Evolutionary conservation across 2,888 invertebrate genomes (phyloP).

Genomic region (Archips crataeganus): DNA sequence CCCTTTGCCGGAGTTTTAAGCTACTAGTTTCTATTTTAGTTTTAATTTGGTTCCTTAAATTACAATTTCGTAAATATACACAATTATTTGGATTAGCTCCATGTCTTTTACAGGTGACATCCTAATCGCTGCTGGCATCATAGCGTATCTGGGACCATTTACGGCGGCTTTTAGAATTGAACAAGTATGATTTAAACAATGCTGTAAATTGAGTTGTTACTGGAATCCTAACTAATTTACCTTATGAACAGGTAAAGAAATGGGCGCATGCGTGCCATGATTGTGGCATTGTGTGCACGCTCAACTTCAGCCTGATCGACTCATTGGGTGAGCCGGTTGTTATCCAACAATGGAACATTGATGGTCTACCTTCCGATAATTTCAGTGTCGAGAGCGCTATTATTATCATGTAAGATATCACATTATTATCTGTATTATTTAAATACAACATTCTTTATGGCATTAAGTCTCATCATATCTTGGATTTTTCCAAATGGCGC

Average conservation of each 20-base stretch:
- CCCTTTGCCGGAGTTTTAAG: too few relatives aligned
- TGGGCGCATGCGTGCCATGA: constrained; percentile 91
- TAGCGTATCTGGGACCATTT: constrained; percentile 97
- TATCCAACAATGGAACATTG: constrained; percentile 96
- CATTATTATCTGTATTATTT: background rate
- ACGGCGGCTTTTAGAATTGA: constrained; percentile 89
- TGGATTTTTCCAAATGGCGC: too few relatives aligned
- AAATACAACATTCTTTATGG: too few relatives aligned
- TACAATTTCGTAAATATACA: too few relatives aligned
- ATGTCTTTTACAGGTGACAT: constrained; percentile 88
- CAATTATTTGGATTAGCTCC: background rate
- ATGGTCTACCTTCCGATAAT: constrained; percentile 94
- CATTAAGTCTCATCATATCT: too few relatives aligned
- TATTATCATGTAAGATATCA: constrained; percentile 91
- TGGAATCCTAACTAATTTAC: background rate
- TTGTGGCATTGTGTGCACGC: constrained; percentile 91
- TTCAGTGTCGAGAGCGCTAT: constrained; percentile 97
- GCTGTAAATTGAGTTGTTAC: background rate
- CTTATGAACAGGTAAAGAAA: constrained; percentile 81
- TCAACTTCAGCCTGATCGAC: constrained; percentile 91
- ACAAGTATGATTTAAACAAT: constrained; percentile 59
- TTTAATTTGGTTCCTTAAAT: too few relatives aligned
- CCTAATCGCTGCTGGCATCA: constrained; percentile 94
- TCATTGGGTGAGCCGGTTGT: constrained; percentile 95
- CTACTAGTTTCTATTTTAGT: too few relatives aligned